These are phyloP conservation scores for Hylaeus anthracinus DNA, from an alignment of 1,140 invertebrate genomes.

Conservation along the genomic window DNA sequence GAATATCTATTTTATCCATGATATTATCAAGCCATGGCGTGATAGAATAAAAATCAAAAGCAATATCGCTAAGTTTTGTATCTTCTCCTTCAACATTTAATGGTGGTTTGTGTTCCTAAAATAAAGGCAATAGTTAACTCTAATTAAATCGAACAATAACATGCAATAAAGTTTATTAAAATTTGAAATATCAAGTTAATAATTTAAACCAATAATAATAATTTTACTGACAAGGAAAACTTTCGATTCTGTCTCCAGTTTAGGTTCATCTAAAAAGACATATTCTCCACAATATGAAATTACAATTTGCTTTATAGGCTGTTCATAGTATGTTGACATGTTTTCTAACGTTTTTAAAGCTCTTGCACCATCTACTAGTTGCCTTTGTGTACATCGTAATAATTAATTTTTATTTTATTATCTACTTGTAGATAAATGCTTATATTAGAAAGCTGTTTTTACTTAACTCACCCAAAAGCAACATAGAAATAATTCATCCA, in stretches of 20 bases:
- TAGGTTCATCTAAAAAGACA: slow-evolving; percentile 32
- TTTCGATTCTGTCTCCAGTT: slow-evolving; percentile 37
- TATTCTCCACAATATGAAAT: slow-evolving; percentile 76
- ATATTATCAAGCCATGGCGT: slow-evolving; percentile 45
- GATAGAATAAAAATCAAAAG: slow-evolving; percentile 29
- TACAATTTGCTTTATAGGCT: slow-evolving; percentile 74
- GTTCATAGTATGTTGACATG: slow-evolving; percentile 80
- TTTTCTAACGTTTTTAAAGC: slow-evolving; percentile 80
- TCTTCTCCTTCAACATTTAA: slow-evolving; percentile 11
- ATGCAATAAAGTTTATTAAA: neutral
- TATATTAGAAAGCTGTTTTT: too few species aligned
- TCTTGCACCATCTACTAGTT: slow-evolving; percentile 81
- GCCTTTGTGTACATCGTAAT: slow-evolving; percentile 59
- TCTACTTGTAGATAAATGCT: neutral
- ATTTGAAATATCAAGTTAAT: neutral
- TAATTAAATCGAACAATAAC: neutral
- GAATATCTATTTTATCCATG: slow-evolving; percentile 41
- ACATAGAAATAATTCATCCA: slow-evolving; percentile 90
- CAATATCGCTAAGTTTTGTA: neutral
- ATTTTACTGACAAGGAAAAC: slow-evolving; percentile 35
- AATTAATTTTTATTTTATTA: slow-evolving; percentile 26
- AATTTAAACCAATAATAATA: slow-evolving; percentile 3
- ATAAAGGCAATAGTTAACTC: neutral
- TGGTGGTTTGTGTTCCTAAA: slow-evolving; percentile 17
- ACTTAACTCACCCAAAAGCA: slow-evolving; percentile 85